Percentiles rank a stretch among this genome's conserved stretches.
Conservation (phyloP, 2,113 vertebrate species). For the Tricholaema leucomelas region DNA sequence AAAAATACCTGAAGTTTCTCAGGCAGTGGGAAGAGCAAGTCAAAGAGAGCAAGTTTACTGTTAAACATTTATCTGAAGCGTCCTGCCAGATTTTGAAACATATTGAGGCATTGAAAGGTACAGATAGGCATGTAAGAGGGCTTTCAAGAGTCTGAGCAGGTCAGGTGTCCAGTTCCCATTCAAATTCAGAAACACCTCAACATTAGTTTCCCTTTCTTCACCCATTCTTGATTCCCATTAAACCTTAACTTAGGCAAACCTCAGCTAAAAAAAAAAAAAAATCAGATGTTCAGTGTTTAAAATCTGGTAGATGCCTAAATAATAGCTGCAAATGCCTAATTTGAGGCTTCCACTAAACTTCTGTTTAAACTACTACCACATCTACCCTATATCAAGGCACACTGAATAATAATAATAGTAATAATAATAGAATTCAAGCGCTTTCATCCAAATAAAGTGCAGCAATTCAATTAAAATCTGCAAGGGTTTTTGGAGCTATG, state of each 20-base stretch:
- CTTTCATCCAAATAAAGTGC: conserved; percentile 37
- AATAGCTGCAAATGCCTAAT: conserved; percentile 33
- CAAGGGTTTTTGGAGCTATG: conserved; percentile 9
- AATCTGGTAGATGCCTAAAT: conserved; percentile 11
- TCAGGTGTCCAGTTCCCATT: background rate
- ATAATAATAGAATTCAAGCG: conserved; percentile 4
- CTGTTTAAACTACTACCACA: background rate
- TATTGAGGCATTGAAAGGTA: background rate
- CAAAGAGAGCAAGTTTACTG: background rate
- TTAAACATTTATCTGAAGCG: background rate
- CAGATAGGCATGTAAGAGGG: background rate
- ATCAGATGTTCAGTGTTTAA: conserved; percentile 5
- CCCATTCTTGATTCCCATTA: background rate
- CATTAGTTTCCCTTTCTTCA: background rate
- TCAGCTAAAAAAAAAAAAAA: background rate
- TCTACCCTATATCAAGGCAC: background rate
- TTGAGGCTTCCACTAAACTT: conserved; percentile 15
- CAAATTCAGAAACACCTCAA: background rate
- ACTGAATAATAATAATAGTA: background rate
- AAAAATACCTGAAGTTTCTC: background rate
- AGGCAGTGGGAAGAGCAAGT: background rate
- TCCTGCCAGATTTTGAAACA: background rate
- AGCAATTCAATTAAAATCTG: conserved; percentile 42
- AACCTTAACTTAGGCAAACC: background rate
- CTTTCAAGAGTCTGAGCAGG: background rate